A percentile compares a stretch with the other conserved stretches of the same genome.
These are phyloP conservation scores for Acipenser oxyrinchus DNA, from an alignment of 2,797 vertebrate species.

Conservation along the genomic window DNA sequence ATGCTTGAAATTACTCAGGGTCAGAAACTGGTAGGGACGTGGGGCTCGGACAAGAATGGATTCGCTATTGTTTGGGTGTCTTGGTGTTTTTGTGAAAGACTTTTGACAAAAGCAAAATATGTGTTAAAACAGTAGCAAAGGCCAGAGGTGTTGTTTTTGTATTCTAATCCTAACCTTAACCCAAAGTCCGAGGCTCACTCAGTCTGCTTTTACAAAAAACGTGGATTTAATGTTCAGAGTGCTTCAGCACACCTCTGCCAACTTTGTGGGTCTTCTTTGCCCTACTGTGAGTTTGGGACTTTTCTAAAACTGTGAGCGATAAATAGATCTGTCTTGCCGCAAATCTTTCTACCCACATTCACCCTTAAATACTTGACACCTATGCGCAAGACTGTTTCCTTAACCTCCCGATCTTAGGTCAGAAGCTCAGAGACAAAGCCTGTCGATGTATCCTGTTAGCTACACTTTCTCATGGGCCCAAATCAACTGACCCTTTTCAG, in stretches of 20 bases:
- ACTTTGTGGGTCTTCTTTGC: conserved; percentile 5
- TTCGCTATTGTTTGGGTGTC: too few species aligned
- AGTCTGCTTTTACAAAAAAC: neutral
- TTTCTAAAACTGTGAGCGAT: conserved; percentile 17
- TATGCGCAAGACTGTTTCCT: conserved; percentile 8
- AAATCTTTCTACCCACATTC: conserved; percentile 20
- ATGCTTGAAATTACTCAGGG: too few species aligned
- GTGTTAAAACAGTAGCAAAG: too few species aligned
- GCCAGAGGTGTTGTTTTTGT: too few species aligned
- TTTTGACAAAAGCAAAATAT: too few species aligned
- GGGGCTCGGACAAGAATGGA: too few species aligned
- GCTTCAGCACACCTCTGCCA: conserved; percentile 25
- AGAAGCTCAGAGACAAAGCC: conserved; percentile 9
- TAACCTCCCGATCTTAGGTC: conserved; percentile 10
- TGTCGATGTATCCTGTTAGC: conserved; percentile 2
- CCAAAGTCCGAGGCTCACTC: too few species aligned
- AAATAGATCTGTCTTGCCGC: conserved; percentile 18
- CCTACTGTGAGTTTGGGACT: neutral
- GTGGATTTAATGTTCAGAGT: conserved; percentile 11
- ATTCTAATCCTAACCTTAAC: too few species aligned
- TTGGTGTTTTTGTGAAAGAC: too few species aligned
- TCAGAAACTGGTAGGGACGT: too few species aligned
- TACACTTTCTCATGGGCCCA: neutral
- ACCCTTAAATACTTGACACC: conserved; percentile 15
- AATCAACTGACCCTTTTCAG: neutral